Evolutionary conservation across 2,888 invertebrate genomes (phyloP), one percentile per base, ranked within the genome.

Genomic region (Clostera curtula): DNA sequence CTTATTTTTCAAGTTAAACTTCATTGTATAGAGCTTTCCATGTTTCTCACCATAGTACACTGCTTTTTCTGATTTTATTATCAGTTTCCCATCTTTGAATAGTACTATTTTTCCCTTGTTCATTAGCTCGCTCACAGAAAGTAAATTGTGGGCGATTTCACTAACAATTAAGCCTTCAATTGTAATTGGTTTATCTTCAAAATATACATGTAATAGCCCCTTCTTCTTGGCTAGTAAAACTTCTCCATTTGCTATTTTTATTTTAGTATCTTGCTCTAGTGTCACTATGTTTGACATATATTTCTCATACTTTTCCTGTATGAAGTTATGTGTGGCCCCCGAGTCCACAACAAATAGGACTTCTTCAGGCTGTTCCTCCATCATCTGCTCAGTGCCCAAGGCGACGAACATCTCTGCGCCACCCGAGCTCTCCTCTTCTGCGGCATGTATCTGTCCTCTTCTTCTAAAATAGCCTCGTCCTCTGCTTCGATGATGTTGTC

Each of bases 131-230:
- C 15, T 15, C 4, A 15, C 15, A 5, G 15, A 15, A 13, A 9
- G 3, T 14, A 12, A 19, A 10, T 19, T 26, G 13, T 26, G 26
- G 12, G 13, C 13, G 13, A 27, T 27, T 27, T 17, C 17, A 12
- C 15, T 21, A 16, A 16, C 8, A 17, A 20, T 27, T 8, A 12
- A 22, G 22, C 15, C 18, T 25, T 25, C 8, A 22, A 22, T 4
- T 6, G 22, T 6, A 10, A 7, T 20, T 16, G 12, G 15, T n/a
- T 12, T 19, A 11, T 28, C 16, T 28, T 15, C 6, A 15, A 5
- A 15, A 6, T 15, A 6, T 5, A 15, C 15, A 5, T 4, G 4
- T 15, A 15, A 15, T 15, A 15, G 6, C 6, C 15, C 15, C 6
- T 15, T 15, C 15, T 15, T 15, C 6, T 15, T 6, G 6, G 15